These are phyloP conservation scores for Anseranas semipalmata DNA, from an alignment of 2,113 vertebrate species.

Conservation along the genomic window DNA sequence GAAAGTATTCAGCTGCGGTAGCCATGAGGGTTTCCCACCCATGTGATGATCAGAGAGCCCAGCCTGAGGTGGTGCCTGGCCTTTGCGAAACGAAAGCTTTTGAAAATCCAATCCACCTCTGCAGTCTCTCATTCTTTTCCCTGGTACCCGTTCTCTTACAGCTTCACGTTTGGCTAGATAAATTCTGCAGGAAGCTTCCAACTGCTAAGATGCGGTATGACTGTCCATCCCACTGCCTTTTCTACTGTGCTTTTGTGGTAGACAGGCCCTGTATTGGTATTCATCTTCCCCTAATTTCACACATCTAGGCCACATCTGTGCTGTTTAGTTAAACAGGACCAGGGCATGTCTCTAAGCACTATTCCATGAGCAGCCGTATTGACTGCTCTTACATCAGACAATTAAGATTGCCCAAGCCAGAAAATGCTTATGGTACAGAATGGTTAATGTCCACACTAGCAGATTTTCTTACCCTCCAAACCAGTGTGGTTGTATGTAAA, in stretches of 20 bases:
- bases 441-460: background rate
- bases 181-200: background rate
- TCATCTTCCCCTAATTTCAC: background rate
- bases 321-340: background rate
- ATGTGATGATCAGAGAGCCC: background rate
- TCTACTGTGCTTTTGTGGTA: background rate
- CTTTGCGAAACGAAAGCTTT: background rate
- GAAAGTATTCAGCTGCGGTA: background rate
- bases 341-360: background rate
- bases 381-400: background rate
- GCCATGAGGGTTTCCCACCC: background rate
- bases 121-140: background rate
- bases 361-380: background rate
- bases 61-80: background rate
- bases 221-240: background rate
- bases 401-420: background rate
- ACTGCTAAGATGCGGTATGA: background rate
- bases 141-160: background rate
- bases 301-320: background rate
- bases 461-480: background rate
- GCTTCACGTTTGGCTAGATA: background rate
- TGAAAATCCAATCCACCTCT: background rate
- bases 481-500: background rate
- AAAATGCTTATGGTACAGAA: background rate
- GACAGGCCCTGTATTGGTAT: background rate